phyloP scores from a whole-genome alignment of 53 echinoderm and acorn worm species.

The Zoroaster sp. region DNA sequence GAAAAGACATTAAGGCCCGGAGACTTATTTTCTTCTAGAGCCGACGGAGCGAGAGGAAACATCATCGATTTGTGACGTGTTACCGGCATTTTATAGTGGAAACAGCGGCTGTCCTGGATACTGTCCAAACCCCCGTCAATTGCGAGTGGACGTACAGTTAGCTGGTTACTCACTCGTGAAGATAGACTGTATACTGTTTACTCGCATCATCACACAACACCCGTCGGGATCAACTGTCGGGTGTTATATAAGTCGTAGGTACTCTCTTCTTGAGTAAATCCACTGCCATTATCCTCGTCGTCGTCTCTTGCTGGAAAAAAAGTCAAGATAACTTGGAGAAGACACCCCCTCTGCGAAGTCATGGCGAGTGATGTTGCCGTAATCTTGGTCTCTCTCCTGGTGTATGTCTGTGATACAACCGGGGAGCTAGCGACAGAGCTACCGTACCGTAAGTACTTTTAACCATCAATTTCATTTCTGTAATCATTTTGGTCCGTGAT shows the following conservation, averaged over 20 bases:
- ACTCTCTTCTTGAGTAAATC: not conserved
- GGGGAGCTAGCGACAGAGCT: not conserved
- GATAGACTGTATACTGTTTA: not conserved
- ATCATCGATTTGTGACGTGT: conserved; percentile 7
- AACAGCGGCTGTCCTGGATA: conserved; percentile 1
- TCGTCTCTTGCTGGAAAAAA: not conserved
- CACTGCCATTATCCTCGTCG: not conserved
- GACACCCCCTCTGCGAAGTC: not conserved
- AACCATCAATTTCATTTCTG: too few relatives aligned
- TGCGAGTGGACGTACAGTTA: not conserved
- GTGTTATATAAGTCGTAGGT: conserved; percentile 24
- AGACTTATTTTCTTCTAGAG: not conserved
- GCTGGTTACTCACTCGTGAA: not conserved
- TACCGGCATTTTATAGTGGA: not conserved
- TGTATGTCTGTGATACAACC: not conserved
- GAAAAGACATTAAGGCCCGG: conserved; percentile 6
- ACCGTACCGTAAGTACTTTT: conserved; percentile 20
- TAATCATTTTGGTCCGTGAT: too few relatives aligned
- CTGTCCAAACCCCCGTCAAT: not conserved
- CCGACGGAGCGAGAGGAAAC: not conserved
- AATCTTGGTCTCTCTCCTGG: not conserved
- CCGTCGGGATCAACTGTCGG: not conserved
- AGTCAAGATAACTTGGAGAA: not conserved
- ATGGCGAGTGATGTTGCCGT: conserved; percentile 1
- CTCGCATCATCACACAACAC: not conserved